These are phyloP conservation scores for Campoletis raptor DNA, from an alignment of 2,888 invertebrate genomes.

Conservation along the genomic window DNA sequence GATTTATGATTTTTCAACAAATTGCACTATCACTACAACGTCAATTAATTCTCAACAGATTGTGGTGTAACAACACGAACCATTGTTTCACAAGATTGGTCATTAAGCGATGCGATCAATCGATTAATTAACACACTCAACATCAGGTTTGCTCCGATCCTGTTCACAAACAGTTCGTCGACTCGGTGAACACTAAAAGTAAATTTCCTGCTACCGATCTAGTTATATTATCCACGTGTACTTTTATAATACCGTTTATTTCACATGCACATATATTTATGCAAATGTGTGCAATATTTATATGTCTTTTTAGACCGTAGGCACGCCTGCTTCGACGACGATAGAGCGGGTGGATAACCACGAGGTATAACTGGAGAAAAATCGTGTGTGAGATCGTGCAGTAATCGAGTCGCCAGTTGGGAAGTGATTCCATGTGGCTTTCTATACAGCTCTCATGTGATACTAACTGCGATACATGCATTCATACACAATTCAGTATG, in stretches of 20 bases:
- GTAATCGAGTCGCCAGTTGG: slow-evolving; percentile 70
- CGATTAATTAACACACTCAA: slow-evolving; percentile 62
- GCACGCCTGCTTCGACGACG: slow-evolving; percentile 38
- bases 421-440: slow-evolving; percentile 68
- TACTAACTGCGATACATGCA: slow-evolving; percentile 4
- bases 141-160: slow-evolving; percentile 46
- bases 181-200: slow-evolving; percentile 47
- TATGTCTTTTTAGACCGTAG: not conserved
- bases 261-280: not conserved
- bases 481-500: not conserved
- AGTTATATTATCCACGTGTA: slow-evolving; percentile 40
- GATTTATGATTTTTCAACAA: slow-evolving; percentile 45
- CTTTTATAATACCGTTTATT: slow-evolving; percentile 28
- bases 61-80: not conserved
- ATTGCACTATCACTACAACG: slow-evolving; percentile 32
- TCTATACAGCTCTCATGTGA: slow-evolving; percentile 30
- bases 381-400: slow-evolving; percentile 49
- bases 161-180: slow-evolving; percentile 20
- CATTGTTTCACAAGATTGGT: slow-evolving; percentile 13
- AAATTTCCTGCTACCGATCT: slow-evolving; percentile 39
- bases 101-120: slow-evolving; percentile 49
- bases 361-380: slow-evolving; percentile 37
- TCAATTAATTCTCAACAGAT: not conserved
- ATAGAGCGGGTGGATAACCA: slow-evolving; percentile 61
- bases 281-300: not conserved